Evolutionary conservation across 2,797 vertebrate species (phyloP).

Genomic region (Glyptemys insculpta): DNA sequence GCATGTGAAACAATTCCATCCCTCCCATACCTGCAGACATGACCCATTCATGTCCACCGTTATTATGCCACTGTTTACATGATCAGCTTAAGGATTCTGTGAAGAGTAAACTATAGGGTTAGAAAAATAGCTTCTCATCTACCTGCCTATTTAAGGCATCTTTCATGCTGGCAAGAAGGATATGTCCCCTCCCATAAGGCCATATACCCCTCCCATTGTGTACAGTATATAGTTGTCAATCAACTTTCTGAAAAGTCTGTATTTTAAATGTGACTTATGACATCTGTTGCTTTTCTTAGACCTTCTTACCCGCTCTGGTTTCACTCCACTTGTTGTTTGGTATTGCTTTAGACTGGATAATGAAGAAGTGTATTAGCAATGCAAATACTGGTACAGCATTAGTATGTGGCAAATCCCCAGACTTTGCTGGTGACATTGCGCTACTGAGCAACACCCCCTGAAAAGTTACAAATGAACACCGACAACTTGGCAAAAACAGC

Average conservation of each 20-base stretch:
- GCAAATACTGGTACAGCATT: too few relatives aligned
- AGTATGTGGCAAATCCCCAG: too few relatives aligned
- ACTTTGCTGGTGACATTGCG: too few relatives aligned
- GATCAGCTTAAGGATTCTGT: neutral
- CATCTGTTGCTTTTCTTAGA: neutral
- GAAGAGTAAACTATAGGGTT: neutral
- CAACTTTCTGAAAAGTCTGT: neutral
- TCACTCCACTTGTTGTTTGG: neutral
- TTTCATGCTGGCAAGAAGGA: neutral
- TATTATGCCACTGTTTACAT: neutral
- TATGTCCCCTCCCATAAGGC: neutral
- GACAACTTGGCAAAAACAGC: neutral
- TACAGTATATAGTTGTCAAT: neutral
- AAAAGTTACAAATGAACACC: neutral
- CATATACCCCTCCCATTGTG: neutral
- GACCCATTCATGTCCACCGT: neutral
- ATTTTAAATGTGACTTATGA: neutral
- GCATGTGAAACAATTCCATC: neutral
- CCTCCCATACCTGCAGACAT: neutral
- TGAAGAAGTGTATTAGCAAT: too few relatives aligned
- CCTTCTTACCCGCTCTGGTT: neutral
- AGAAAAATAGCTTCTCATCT: neutral
- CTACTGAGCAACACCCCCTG: too few relatives aligned
- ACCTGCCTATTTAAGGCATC: neutral
- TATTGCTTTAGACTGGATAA: neutral